Percentiles rank a stretch among this genome's conserved stretches.
Conservation (phyloP, 2,888 invertebrate species). For the Agonopterix heracliana region DNA sequence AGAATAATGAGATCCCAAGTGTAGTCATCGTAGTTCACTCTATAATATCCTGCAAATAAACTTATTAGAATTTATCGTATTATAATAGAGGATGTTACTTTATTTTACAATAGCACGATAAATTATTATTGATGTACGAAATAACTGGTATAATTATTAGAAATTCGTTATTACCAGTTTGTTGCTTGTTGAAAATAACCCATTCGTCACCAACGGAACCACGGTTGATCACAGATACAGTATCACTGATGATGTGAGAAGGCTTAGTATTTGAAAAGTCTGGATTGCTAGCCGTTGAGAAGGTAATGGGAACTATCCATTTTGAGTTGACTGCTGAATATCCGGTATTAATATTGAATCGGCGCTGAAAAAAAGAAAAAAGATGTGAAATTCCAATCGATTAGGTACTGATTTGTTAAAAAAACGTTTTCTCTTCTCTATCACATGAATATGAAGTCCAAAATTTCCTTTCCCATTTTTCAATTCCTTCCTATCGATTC, state of each 20-base stretch:
- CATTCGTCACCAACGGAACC: slow-evolving; percentile 60
- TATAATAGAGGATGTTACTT: too few species aligned
- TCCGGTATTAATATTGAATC: slow-evolving; percentile 63
- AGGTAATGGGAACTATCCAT: slow-evolving; percentile 64
- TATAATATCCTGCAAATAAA: slow-evolving; percentile 75
- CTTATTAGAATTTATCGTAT: background rate
- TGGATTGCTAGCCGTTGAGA: slow-evolving; percentile 51
- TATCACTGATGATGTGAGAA: slow-evolving; percentile 42
- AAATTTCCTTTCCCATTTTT: too few species aligned
- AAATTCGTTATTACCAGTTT: slow-evolving; percentile 59
- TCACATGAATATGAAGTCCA: too few species aligned
- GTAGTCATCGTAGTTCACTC: slow-evolving; percentile 79
- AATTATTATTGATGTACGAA: background rate
- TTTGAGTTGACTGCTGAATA: slow-evolving; percentile 34
- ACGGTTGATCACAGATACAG: slow-evolving; percentile 42
- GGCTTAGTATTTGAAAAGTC: slow-evolving; percentile 61
- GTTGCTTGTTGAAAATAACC: slow-evolving; percentile 78
- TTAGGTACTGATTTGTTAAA: too few species aligned
- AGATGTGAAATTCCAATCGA: background rate
- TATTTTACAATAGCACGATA: too few species aligned
- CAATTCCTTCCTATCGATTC: too few species aligned
- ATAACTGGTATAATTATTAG: background rate
- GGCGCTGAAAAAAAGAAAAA: slow-evolving; percentile 46
- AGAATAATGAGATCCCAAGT: slow-evolving; percentile 72
- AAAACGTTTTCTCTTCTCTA: too few species aligned